phyloP scores from a whole-genome alignment of 2,888 invertebrate genomes.

The Pterobdella sp. region DNA sequence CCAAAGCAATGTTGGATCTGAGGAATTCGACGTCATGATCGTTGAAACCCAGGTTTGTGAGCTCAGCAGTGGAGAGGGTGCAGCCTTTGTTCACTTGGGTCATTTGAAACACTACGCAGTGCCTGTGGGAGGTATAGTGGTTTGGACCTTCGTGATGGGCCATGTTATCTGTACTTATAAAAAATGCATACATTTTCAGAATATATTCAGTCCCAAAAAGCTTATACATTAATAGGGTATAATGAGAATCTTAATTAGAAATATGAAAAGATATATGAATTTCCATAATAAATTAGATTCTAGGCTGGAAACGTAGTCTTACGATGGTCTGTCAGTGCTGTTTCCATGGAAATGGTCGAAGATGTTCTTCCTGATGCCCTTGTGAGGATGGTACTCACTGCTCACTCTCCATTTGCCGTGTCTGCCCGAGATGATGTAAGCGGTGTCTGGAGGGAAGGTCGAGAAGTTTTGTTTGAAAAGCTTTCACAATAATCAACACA shows the following conservation, averaged over 20 bases:
- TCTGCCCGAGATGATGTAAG: slow-evolving; percentile 71
- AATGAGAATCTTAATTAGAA: too few species aligned
- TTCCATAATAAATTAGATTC: too few species aligned
- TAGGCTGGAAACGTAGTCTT: slow-evolving; percentile 9
- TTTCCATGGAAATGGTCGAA: slow-evolving; percentile 38
- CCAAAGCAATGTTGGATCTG: not conserved
- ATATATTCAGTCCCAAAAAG: too few species aligned
- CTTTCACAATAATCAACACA: not conserved
- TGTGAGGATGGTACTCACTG: slow-evolving; percentile 69
- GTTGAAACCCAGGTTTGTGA: slow-evolving; percentile 14
- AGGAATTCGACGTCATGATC: slow-evolving; percentile 10
- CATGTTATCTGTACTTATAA: too few species aligned
- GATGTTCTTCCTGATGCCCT: slow-evolving; percentile 71
- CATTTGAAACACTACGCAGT: slow-evolving; percentile 21
- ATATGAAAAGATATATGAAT: too few species aligned
- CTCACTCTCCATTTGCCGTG: slow-evolving; percentile 60
- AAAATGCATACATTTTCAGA: too few species aligned
- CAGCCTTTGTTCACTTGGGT: slow-evolving; percentile 7
- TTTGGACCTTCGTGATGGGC: not conserved
- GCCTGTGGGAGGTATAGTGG: slow-evolving; percentile 4
- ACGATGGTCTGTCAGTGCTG: slow-evolving; percentile 36
- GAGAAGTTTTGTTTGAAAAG: not conserved
- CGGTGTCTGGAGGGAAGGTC: slow-evolving; percentile 59
- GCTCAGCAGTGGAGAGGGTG: not conserved
- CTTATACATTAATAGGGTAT: too few species aligned